Evolutionary conservation across 35 echinoderm and acorn worm genomes (phyloP).

Genomic region (Heliocidaris erythrogramma): DNA sequence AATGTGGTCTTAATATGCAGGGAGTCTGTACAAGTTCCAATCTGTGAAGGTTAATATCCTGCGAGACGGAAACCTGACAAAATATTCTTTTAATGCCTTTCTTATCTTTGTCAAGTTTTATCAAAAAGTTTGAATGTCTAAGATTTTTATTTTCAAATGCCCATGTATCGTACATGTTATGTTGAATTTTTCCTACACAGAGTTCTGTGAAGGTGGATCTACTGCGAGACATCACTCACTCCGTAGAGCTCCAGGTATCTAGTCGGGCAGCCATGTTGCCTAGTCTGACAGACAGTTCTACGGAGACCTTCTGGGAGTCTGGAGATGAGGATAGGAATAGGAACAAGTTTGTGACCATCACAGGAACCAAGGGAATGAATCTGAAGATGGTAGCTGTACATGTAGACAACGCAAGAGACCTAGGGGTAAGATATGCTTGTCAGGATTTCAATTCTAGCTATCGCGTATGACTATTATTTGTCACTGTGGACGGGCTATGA

Average conservation of each 20-base stretch:
- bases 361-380: slow-evolving; percentile 57
- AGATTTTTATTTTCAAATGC: no score
- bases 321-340: slow-evolving; percentile 98
- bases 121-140: no score
- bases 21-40: no score
- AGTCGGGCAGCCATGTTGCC: slow-evolving; percentile 87
- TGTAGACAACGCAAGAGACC: slow-evolving; percentile 93
- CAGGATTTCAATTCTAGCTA: no score
- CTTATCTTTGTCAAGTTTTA: no score
- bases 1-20: no score
- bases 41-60: no score
- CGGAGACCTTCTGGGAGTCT: slow-evolving; percentile 99
- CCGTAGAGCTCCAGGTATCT: slow-evolving; percentile 83
- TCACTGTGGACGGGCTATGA: no score
- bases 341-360: slow-evolving; percentile 87
- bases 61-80: no score
- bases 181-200: neutral
- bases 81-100: no score
- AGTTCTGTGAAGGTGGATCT: slow-evolving; percentile 69
- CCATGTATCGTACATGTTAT: neutral
- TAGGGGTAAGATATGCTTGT: slow-evolving; percentile 64
- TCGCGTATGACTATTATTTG: no score
- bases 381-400: slow-evolving; percentile 78
- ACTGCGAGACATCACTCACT: slow-evolving; percentile 77
- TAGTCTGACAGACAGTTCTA: slow-evolving; percentile 91